These are phyloP conservation scores for Eurypyga helias DNA, from an alignment of 2,113 vertebrate species.

Conservation along the genomic window DNA sequence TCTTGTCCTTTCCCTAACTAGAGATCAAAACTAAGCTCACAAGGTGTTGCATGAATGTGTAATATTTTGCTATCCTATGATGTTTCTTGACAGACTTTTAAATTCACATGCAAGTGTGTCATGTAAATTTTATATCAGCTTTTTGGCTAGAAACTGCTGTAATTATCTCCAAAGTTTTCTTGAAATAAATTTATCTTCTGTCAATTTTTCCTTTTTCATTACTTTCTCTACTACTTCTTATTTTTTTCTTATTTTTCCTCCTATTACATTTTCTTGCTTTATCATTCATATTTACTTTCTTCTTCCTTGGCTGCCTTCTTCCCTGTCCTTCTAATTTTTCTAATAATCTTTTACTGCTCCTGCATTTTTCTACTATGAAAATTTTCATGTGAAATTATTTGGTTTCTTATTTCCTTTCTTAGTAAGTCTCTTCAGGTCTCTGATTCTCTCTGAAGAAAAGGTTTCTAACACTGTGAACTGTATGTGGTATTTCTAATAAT, in stretches of 20 bases:
- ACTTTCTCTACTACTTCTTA: background rate
- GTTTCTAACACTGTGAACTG: background rate
- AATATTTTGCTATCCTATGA: background rate
- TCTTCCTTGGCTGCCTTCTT: background rate
- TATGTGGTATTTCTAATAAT: background rate
- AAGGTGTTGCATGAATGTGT: background rate
- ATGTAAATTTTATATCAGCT: background rate
- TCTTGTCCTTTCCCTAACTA: background rate
- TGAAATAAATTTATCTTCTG: background rate
- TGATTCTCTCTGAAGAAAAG: background rate
- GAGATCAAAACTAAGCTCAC: background rate
- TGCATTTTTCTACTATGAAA: background rate
- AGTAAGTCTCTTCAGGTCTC: background rate
- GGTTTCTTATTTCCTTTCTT: background rate
- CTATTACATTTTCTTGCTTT: background rate
- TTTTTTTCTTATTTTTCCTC: background rate
- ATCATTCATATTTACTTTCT: background rate
- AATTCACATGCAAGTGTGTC: background rate
- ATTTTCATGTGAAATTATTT: background rate
- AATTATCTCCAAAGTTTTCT: background rate
- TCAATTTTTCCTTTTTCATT: background rate
- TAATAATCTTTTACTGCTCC: background rate
- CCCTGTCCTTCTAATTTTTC: background rate
- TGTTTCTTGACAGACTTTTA: background rate
- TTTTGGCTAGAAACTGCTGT: background rate